These are phyloP conservation scores for Neocloeon triangulifer DNA, from an alignment of 1,140 invertebrate genomes.

Conservation along the genomic window DNA sequence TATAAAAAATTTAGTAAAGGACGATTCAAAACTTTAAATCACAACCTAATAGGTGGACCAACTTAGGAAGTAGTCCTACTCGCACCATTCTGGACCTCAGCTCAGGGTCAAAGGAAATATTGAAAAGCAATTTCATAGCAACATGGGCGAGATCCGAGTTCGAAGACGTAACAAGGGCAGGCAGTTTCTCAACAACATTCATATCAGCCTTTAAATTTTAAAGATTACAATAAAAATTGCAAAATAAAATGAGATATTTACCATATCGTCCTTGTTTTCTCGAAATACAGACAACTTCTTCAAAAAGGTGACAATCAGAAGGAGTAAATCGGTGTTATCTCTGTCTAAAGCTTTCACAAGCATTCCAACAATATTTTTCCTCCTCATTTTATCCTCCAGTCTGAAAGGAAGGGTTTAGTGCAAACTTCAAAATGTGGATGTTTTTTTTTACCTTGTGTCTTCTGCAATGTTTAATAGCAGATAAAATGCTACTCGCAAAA, in stretches of 20 bases:
- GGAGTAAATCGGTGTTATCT: conserved; percentile 65
- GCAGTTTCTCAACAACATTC: conserved; percentile 51
- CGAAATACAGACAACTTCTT: conserved; percentile 86
- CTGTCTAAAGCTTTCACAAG: conserved; percentile 75
- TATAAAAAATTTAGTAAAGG: conserved; percentile 14
- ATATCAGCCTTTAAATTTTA: conserved; percentile 24
- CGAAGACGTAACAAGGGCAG: conserved; percentile 44
- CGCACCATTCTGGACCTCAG: conserved; percentile 74
- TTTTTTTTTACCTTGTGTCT: conserved; percentile 70
- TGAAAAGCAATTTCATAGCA: conserved; percentile 72
- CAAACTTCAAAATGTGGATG: too few species aligned
- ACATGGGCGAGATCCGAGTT: conserved; percentile 65
- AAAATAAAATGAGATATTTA: conserved; percentile 14
- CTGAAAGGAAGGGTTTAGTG: too few species aligned
- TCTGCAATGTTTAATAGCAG: conserved; percentile 87
- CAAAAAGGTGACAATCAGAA: conserved; percentile 80
- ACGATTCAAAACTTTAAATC: not conserved
- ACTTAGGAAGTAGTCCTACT: conserved; percentile 66
- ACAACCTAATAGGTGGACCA: conserved; percentile 63
- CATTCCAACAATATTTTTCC: conserved; percentile 74
- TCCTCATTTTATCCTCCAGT: conserved; percentile 91
- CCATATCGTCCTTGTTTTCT: conserved; percentile 89
- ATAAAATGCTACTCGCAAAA: conserved; percentile 49
- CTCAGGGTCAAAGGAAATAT: conserved; percentile 89
- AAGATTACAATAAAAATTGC: conserved; percentile 6